A percentile compares a stretch with the other conserved stretches of the same genome.
Conservation (phyloP, 1,140 invertebrate genomes). For the Orchestia grillus region DNA sequence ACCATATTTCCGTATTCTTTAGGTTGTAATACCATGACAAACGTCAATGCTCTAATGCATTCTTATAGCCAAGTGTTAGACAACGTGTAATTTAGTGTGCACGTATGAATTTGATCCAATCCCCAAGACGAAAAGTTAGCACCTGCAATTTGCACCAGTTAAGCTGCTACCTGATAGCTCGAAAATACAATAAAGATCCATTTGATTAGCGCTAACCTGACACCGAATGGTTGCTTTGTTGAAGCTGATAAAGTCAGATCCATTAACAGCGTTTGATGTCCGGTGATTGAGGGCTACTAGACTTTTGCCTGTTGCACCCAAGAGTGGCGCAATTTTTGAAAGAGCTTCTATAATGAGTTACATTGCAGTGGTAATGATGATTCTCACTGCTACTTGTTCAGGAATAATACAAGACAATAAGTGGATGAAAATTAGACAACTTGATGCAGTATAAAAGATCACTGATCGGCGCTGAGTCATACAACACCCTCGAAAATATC, state of each 20-base stretch:
- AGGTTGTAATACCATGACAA: not conserved
- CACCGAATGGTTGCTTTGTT: conserved; percentile 49
- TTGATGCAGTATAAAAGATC: not conserved
- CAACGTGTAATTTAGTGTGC: not conserved
- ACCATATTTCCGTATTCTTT: not conserved
- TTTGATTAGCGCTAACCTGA: conserved; percentile 8
- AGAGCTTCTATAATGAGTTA: conserved; percentile 11
- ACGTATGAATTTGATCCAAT: not conserved
- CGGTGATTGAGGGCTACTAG: conserved; percentile 24
- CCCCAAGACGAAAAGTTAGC: conserved; percentile 9
- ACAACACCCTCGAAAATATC: not conserved
- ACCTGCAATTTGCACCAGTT: conserved; percentile 37
- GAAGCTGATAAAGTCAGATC: conserved; percentile 32
- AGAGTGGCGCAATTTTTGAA: not conserved
- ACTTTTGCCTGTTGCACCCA: conserved; percentile 24
- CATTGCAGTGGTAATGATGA: not conserved
- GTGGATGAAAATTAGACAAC: not conserved
- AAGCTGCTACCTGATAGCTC: not conserved
- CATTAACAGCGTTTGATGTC: conserved; percentile 39
- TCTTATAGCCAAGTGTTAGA: not conserved
- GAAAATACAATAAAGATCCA: conserved; percentile 38
- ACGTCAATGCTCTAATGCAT: not conserved
- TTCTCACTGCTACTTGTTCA: not conserved
- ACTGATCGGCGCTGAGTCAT: not conserved
- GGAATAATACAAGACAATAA: not conserved